Conservation (phyloP, 2,888 invertebrate genomes). For the Hyalella azteca region DNA sequence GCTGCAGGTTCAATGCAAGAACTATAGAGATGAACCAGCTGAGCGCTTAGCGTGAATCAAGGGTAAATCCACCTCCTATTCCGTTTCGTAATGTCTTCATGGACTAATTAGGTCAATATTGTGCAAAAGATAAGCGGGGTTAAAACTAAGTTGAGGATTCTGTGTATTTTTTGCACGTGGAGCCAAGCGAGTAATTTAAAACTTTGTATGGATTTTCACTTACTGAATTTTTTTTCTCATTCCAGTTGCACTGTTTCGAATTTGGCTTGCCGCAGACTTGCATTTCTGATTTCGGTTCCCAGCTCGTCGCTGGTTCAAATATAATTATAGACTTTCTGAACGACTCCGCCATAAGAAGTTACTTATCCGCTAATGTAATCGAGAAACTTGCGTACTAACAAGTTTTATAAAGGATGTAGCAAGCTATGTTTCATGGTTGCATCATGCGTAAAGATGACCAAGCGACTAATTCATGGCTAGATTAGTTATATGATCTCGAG, state of each 20-base stretch:
- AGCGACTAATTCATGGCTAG: not conserved
- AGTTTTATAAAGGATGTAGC: conserved; percentile 4
- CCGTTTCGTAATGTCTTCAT: not conserved
- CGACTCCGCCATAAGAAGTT: not conserved
- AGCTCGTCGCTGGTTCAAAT: not conserved
- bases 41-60: not conserved
- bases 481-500: not conserved
- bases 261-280: not conserved
- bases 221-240: not conserved
- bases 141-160: not conserved
- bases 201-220: not conserved
- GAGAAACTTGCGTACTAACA: not conserved
- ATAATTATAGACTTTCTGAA: not conserved
- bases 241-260: not conserved
- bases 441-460: not conserved
- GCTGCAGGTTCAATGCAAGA: not conserved
- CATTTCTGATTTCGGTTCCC: conserved; percentile 8
- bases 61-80: not conserved
- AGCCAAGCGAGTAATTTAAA: conserved; percentile 1
- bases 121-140: not conserved
- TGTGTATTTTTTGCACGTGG: conserved; percentile 19
- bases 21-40: conserved; percentile 1
- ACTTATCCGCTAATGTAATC: not conserved
- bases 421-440: not conserved
- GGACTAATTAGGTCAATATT: not conserved